Percentiles rank a stretch among this genome's conserved stretches.
Evolutionary conservation across 2,888 invertebrate genomes (phyloP).

Genomic region (Rhingia campestris): DNA sequence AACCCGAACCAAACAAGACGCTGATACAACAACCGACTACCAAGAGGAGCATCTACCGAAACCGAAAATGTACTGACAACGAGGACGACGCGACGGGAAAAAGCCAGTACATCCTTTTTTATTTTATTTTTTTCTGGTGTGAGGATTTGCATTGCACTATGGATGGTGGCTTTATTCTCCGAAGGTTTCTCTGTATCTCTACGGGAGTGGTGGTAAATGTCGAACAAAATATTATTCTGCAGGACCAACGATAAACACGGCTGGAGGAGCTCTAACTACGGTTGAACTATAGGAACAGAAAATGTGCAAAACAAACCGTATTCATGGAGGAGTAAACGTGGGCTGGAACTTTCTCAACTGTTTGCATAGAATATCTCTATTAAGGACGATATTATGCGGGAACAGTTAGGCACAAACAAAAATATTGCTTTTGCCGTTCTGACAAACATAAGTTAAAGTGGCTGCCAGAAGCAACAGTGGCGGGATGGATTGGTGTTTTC

Average conservation of each 20-base stretch:
- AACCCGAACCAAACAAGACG: constrained; percentile 5
- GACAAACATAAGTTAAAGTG: constrained; percentile 26
- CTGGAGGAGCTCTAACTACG: background rate
- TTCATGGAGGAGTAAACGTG: background rate
- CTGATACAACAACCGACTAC: no score
- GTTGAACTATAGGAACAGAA: background rate
- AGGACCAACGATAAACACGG: constrained; percentile 15
- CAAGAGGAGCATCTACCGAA: constrained; percentile 33
- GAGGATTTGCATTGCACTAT: constrained; percentile 24
- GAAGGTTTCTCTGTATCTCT: background rate
- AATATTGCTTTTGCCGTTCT: constrained; percentile 33
- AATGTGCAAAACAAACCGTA: constrained; percentile 34
- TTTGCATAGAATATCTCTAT: constrained; percentile 34
- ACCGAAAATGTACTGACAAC: constrained; percentile 4
- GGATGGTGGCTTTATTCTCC: background rate
- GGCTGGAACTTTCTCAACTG: background rate
- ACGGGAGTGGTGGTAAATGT: constrained; percentile 25
- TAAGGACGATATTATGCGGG: constrained; percentile 44
- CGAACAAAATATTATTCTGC: constrained; percentile 37
- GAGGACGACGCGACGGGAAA: background rate
- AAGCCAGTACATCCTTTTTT: constrained; percentile 2
- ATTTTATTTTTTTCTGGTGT: background rate
- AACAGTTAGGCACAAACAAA: constrained; percentile 40
- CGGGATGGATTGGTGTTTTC: background rate
- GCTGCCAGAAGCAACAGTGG: constrained; percentile 1